These are phyloP conservation scores for Drosophila subsilvestris DNA, from an alignment of 2,888 invertebrate genomes.

Conservation along the genomic window DNA sequence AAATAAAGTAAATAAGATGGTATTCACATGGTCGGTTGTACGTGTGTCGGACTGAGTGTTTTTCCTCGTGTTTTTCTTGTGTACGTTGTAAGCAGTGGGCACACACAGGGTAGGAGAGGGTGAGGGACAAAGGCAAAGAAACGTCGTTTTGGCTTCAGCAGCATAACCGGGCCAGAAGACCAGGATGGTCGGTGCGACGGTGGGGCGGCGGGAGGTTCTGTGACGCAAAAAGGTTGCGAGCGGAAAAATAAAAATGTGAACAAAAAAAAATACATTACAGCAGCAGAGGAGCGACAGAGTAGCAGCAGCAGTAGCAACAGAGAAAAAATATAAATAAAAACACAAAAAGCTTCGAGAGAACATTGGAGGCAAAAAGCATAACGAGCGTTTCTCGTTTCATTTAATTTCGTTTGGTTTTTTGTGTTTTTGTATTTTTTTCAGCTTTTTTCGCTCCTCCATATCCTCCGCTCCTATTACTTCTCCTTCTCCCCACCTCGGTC, in stretches of 20 bases:
- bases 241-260: slow-evolving; percentile 74
- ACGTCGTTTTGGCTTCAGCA: slow-evolving; percentile 60
- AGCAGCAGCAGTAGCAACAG: slow-evolving; percentile 25
- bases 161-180: slow-evolving; percentile 32
- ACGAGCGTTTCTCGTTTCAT: slow-evolving; percentile 72
- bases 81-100: slow-evolving; percentile 31
- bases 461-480: slow-evolving; percentile 3
- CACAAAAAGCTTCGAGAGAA: slow-evolving; percentile 48
- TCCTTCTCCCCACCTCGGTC: neutral
- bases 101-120: neutral
- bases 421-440: slow-evolving; percentile 23
- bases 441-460: slow-evolving; percentile 6
- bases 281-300: slow-evolving; percentile 49
- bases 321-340: slow-evolving; percentile 51
- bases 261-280: slow-evolving; percentile 66
- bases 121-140: slow-evolving; percentile 50
- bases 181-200: neutral
- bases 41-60: neutral
- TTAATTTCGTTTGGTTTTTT: slow-evolving; percentile 50
- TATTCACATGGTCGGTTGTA: neutral
- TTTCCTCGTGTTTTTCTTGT: neutral
- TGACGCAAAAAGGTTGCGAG: slow-evolving; percentile 77
- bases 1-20: neutral
- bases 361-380: slow-evolving; percentile 67
- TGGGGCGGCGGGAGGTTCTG: slow-evolving; percentile 27